Conservation (phyloP, 2,113 vertebrate genomes). For the Ranitomeya variabilis region DNA sequence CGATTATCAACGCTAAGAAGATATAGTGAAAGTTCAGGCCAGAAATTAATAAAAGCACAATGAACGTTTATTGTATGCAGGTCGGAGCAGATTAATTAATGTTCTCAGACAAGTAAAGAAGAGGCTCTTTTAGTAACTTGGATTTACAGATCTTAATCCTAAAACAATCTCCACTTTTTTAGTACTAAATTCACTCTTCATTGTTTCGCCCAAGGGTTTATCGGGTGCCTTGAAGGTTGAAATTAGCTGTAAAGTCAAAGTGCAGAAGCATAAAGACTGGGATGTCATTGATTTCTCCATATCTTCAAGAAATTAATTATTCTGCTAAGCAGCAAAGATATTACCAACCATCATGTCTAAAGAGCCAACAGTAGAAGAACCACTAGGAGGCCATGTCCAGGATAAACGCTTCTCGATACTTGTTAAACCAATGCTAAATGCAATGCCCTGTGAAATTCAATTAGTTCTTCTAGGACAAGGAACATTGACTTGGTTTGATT, state of each 20-base stretch:
- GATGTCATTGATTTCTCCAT: slow-evolving; percentile 20
- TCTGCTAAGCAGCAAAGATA: neutral
- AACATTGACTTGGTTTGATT: no score
- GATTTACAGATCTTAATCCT: slow-evolving; percentile 9
- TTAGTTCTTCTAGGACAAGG: no score
- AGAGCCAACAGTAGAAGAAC: no score
- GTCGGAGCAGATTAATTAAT: slow-evolving; percentile 18
- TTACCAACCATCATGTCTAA: no score
- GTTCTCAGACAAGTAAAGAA: slow-evolving; percentile 23
- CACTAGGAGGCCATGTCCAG: neutral
- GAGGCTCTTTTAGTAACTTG: neutral
- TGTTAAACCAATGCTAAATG: no score
- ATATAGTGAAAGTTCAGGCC: neutral
- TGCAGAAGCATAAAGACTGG: neutral
- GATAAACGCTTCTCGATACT: neutral
- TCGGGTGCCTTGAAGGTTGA: slow-evolving; percentile 5
- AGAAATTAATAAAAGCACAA: slow-evolving; percentile 38
- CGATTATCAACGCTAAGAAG: slow-evolving; percentile 32
- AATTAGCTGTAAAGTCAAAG: slow-evolving; percentile 4
- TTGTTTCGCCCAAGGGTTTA: slow-evolving; percentile 13
- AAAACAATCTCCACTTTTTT: slow-evolving; percentile 9
- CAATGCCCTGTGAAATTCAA: no score
- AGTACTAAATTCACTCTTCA: neutral
- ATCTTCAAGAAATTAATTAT: slow-evolving; percentile 44
- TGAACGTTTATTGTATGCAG: neutral